Percentiles rank a stretch among this genome's conserved stretches.
phyloP scores from a whole-genome alignment of 2,113 vertebrate species.

The Dinomys branickii region DNA sequence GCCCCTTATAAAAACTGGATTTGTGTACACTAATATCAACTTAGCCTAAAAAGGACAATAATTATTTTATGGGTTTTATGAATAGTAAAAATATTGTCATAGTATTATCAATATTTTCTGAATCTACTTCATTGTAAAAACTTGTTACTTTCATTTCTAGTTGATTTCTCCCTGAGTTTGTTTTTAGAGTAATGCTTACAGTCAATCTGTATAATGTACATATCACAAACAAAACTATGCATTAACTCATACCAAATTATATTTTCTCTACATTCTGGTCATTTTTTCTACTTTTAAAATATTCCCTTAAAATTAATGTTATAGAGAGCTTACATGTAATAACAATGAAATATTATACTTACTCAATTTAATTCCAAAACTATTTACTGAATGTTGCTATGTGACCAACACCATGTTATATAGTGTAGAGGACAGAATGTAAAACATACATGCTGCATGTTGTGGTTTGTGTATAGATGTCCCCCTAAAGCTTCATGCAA shows the following conservation, averaged over 20 bases:
- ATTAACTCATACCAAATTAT: neutral
- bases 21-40: neutral
- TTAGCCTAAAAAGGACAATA: neutral
- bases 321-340: neutral
- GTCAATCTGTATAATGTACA: neutral
- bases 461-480: no score
- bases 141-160: neutral
- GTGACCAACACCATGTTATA: no score
- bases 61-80: neutral
- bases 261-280: neutral
- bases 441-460: neutral
- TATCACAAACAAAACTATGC: neutral
- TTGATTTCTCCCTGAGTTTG: neutral
- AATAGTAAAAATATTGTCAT: slow-evolving; percentile 15
- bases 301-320: neutral
- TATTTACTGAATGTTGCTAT: neutral
- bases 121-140: neutral
- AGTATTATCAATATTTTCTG: neutral
- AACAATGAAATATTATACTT: neutral
- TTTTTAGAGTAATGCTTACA: neutral
- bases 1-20: neutral
- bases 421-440: neutral
- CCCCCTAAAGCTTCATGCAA: no score
- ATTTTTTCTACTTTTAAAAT: neutral
- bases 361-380: neutral